These are phyloP conservation scores for Mellivora capensis DNA, from an alignment of 2,113 vertebrate genomes.

Conservation along the genomic window DNA sequence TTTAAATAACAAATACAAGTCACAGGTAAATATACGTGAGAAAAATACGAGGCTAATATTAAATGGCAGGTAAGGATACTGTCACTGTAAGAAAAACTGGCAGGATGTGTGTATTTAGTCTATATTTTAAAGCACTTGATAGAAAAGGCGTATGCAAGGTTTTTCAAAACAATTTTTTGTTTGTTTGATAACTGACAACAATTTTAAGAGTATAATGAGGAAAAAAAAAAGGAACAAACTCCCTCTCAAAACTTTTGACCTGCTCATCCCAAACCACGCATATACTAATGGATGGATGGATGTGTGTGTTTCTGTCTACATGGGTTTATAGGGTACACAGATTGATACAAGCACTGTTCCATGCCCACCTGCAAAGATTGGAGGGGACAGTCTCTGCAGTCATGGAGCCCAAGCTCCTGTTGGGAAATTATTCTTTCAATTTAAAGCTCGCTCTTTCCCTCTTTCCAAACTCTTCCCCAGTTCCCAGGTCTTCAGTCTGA, in stretches of 20 bases:
- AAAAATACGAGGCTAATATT: constrained; percentile 92
- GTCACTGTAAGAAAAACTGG: constrained; percentile 92
- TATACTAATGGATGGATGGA: constrained; percentile 64
- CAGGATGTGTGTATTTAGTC: constrained; percentile 91
- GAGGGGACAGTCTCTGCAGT: constrained; percentile 49
- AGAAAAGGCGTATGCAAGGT: constrained; percentile 91
- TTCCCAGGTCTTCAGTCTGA: not conserved
- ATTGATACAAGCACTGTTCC: constrained; percentile 54
- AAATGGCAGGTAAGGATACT: constrained; percentile 92
- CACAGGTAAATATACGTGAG: constrained; percentile 93
- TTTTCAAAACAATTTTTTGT: constrained; percentile 83
- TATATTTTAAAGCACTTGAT: constrained; percentile 93
- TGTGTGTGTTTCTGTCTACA: constrained; percentile 16
- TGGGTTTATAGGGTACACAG: not conserved
- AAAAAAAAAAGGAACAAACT: constrained; percentile 86
- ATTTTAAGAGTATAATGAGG: constrained; percentile 86
- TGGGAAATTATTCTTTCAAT: constrained; percentile 38
- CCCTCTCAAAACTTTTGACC: constrained; percentile 86
- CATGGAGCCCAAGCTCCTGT: not conserved
- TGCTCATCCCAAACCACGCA: constrained; percentile 83
- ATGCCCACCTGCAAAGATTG: constrained; percentile 26
- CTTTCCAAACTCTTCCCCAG: constrained; percentile 29
- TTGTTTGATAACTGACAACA: constrained; percentile 87
- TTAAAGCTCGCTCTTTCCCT: constrained; percentile 47
- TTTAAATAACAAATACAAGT: constrained; percentile 93